Conservation (phyloP, 1,140 invertebrate genomes). For the Pseudomyrmex gracilis region DNA sequence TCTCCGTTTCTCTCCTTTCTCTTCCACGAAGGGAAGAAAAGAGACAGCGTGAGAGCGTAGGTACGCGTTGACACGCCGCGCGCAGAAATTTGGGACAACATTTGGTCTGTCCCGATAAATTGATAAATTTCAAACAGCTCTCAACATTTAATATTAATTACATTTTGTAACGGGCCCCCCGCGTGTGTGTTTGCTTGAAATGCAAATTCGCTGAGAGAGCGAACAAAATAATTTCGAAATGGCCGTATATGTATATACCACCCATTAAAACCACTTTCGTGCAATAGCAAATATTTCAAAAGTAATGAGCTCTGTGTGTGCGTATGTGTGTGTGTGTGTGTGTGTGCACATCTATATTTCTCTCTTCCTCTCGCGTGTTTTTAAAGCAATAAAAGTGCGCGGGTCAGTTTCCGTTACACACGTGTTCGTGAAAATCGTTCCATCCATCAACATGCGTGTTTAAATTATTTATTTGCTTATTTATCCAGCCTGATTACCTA, state of each 20-base stretch:
- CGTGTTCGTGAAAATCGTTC: background rate
- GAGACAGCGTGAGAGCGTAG: too few species aligned
- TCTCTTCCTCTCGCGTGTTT: too few species aligned
- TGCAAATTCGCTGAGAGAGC: constrained; percentile 27
- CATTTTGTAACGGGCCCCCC: background rate
- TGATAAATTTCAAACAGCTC: constrained; percentile 2
- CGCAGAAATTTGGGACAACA: background rate
- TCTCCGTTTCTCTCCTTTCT: too few species aligned
- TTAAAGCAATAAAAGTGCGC: too few species aligned
- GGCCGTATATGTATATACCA: background rate
- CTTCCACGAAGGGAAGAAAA: too few species aligned
- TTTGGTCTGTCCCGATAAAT: background rate
- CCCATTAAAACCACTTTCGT: constrained; percentile 32
- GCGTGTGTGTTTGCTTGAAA: background rate
- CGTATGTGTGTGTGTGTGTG: background rate
- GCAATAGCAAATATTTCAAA: constrained; percentile 35
- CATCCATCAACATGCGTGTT: background rate
- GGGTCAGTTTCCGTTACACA: too few species aligned
- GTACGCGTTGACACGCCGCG: background rate
- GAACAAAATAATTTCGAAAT: constrained; percentile 35
- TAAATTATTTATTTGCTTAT: constrained; percentile 1
- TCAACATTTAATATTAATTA: constrained; percentile 40
- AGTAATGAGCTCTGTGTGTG: constrained; percentile 30
- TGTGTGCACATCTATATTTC: too few species aligned
- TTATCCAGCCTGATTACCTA: too few species aligned